Evolutionary conservation across 2,888 invertebrate genomes (phyloP).

Genomic region (Alviniconcha strummeri): DNA sequence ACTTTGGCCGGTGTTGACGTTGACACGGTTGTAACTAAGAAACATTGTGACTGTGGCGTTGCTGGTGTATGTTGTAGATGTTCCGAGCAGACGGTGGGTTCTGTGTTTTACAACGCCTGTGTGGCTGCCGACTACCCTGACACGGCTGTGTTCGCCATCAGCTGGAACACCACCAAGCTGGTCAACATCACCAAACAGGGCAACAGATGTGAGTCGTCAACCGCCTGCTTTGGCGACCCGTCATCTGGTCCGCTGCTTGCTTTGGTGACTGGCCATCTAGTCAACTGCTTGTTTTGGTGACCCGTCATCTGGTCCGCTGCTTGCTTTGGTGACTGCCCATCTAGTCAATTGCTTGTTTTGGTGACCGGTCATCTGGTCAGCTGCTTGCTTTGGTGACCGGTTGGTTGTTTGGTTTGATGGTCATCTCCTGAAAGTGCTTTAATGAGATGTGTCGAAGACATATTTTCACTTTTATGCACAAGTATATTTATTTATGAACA

Average conservation of each 20-base stretch:
- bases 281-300: too few species aligned
- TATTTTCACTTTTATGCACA: not conserved
- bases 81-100: conserved; percentile 17
- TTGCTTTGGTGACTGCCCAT: too few species aligned
- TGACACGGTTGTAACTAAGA: too few species aligned
- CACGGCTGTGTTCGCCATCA: conserved; percentile 31
- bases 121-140: conserved; percentile 25
- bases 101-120: conserved; percentile 31
- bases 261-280: too few species aligned
- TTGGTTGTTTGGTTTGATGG: not conserved
- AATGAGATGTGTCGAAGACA: too few species aligned
- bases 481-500: too few species aligned
- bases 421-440: not conserved
- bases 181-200: conserved; percentile 38
- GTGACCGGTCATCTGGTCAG: not conserved
- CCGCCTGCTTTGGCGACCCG: too few species aligned
- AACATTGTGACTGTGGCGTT: too few species aligned
- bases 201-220: conserved; percentile 32
- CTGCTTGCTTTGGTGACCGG: not conserved
- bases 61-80: not conserved
- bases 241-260: too few species aligned
- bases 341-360: not conserved
- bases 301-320: too few species aligned
- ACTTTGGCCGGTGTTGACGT: too few species aligned
- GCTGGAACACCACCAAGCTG: conserved; percentile 39